phyloP scores from a whole-genome alignment of 2,113 vertebrate genomes.

The Hemiscyllium ocellatum region DNA sequence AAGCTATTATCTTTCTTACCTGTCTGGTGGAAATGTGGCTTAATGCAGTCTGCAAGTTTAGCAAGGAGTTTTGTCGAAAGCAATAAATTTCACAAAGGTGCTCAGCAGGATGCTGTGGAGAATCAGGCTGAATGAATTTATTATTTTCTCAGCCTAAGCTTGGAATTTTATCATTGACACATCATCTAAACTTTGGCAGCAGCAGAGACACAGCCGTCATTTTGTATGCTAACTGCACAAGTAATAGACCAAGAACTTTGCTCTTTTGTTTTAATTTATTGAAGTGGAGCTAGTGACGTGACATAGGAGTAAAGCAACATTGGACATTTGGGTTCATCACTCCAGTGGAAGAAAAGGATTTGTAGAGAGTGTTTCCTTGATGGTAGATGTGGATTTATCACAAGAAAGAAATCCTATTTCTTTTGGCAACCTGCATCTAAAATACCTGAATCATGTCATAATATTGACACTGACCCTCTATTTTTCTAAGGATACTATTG shows the following conservation, averaged over 20 bases:
- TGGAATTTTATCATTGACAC: not conserved
- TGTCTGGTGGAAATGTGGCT: too few relatives aligned
- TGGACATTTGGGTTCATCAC: not conserved
- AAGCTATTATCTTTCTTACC: not conserved
- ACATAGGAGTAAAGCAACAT: too few relatives aligned
- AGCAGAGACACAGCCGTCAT: not conserved
- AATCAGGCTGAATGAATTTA: not conserved
- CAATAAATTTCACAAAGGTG: not conserved
- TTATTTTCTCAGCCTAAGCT: not conserved
- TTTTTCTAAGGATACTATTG: not conserved
- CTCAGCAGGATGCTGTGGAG: not conserved
- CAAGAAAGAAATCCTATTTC: not conserved
- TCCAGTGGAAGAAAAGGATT: too few relatives aligned
- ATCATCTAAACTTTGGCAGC: not conserved
- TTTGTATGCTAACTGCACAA: not conserved
- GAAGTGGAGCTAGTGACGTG: too few relatives aligned
- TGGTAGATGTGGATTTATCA: not conserved
- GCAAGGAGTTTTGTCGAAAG: not conserved
- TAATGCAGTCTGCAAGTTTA: not conserved
- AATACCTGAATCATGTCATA: not conserved
- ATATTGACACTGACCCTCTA: not conserved
- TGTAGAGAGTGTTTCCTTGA: not conserved
- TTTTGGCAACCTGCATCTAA: not conserved
- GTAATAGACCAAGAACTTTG: not conserved
- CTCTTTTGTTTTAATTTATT: conserved; percentile 24